Base-by-base conservation (phyloP, 2,113 vertebrate species). In the Nothocercus nigrocapillus region DNA sequence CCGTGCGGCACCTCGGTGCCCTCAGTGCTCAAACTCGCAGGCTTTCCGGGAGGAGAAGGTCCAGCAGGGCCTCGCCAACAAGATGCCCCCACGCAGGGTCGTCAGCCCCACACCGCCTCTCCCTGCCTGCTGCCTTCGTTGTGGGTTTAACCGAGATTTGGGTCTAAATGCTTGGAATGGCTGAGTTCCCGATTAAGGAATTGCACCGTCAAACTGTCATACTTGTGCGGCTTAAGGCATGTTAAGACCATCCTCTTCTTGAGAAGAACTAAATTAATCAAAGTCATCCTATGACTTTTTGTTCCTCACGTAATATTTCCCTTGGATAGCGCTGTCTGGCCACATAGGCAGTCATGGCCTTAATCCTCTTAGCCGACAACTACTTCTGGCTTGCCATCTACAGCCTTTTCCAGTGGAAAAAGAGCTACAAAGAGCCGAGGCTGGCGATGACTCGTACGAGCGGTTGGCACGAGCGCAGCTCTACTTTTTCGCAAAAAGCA, bases 361-460 rank as follows among this genome's bases (percentile, higher is more conserved):
- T 79, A 82, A 73, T 85, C 51, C 21, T 76, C 68, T 91, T 85
- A n/a, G 76, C 73, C 79, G 87, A 53, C 68, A 85, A 82, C 34
- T 72, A 4, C 58, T 89, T 73, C 44, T 68, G 32, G 32, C 62
- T 67, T 82, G 42, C 62, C 68, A 58, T 79, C 67, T 76, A 38
- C 64, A 85, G 28, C 14, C 95, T 87, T 93, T 68, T 91, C 67
- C 82, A 91, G 34, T 79, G 67, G 87, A 78, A 86, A 90, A 53
- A 94, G 51, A 85, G 9, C 38, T 82, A 61, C 73, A 64, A 84
- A 56, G 21, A 79, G 77, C 38, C 11, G 67, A 75, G 74, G 69
- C 42, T 82, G 19, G 56, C 72, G 53, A 84, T 1, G 11, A 70
- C 25, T 34, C 89, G 42, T 84, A 63, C 51, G 30, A 61, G 72